Evolutionary conservation across 1,140 invertebrate species (phyloP).

Genomic region (Neuroterus valhalla): DNA sequence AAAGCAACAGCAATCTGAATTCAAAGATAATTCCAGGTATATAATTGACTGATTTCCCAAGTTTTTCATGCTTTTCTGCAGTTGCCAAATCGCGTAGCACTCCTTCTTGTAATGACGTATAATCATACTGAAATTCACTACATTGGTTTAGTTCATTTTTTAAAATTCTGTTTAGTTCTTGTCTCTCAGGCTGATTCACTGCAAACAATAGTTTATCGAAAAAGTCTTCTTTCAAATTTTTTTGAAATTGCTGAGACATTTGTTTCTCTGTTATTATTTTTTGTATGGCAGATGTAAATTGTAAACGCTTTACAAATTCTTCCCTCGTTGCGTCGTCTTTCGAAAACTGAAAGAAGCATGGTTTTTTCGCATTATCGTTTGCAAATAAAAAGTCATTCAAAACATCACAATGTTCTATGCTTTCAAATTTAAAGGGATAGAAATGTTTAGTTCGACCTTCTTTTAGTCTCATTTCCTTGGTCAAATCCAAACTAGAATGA

Average conservation of each 20-base stretch:
- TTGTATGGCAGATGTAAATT: slow-evolving; percentile 36
- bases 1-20: slow-evolving; percentile 43
- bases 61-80: not conserved
- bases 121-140: slow-evolving; percentile 11
- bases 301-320: slow-evolving; percentile 41
- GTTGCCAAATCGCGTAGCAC: too few relatives aligned
- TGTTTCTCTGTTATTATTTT: slow-evolving; percentile 43
- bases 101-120: slow-evolving; percentile 31
- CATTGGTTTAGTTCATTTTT: slow-evolving; percentile 40
- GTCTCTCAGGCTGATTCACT: slow-evolving; percentile 48
- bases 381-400: slow-evolving; percentile 49
- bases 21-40: slow-evolving; percentile 36
- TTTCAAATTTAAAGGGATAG: slow-evolving; percentile 43
- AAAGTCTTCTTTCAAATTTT: slow-evolving; percentile 39
- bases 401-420: slow-evolving; percentile 45
- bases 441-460: slow-evolving; percentile 8
- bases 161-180: slow-evolving; percentile 45
- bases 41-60: not conserved
- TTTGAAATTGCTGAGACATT: slow-evolving; percentile 37
- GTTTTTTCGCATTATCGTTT: slow-evolving; percentile 39
- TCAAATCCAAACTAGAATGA: slow-evolving; percentile 46
- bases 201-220: slow-evolving; percentile 51
- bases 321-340: slow-evolving; percentile 40
- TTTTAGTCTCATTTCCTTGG: slow-evolving; percentile 41
- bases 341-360: slow-evolving; percentile 44